Evolutionary conservation across 1,140 invertebrate species (phyloP), one percentile per base, ranked within the genome.

Genomic region (Drosophila asahinai): DNA sequence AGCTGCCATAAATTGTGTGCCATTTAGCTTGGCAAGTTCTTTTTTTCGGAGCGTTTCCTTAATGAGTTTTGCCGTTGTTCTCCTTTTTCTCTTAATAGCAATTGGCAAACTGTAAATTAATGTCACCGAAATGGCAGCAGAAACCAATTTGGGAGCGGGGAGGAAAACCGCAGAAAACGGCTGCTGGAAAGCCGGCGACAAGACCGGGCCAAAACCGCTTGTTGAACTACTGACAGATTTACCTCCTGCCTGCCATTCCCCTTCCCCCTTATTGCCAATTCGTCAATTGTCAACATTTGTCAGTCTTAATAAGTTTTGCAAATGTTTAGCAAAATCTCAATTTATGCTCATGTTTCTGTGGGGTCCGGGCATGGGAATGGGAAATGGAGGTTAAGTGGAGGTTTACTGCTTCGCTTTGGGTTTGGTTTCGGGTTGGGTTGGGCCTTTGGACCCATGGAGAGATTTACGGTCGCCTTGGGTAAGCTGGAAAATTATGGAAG

Each of bases 21-120:
- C 52, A 8, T 36, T 14, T 38, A 30, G 71, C 47, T 71, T 42
- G 15, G 12, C 22, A 40, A 54, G 42, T 74, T 61, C 49, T 74
- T 52, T 43, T 30, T 6, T 52, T 27, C 51, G n/a, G 45, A 68
- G 54, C 43, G 73, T 57, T 68, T 78, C 40, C 45, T 55, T 78
- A 78, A 78, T 78, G 74, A 78, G 76, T 77, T 78, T 78, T 77
- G 55, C 11, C 42, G 74, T 27, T 77, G 54, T 58, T 59, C 47
- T 74, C 54, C 17, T 38, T 61, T 51, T 25, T 55, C 43, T 55
- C 43, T 30, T 42, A 14, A 54, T 45, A 36, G 33, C 71, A 66
- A 77, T 78, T 77, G 76, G 59, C 74, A 77, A 70, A 78, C 74
- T 77, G 63, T 62, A 77, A 78, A 77, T 77, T 77, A 77, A 77